Percentiles rank a stretch among this genome's conserved stretches.
Conservation (phyloP, 2,113 vertebrate species). For the Theristicus caerulescens region DNA sequence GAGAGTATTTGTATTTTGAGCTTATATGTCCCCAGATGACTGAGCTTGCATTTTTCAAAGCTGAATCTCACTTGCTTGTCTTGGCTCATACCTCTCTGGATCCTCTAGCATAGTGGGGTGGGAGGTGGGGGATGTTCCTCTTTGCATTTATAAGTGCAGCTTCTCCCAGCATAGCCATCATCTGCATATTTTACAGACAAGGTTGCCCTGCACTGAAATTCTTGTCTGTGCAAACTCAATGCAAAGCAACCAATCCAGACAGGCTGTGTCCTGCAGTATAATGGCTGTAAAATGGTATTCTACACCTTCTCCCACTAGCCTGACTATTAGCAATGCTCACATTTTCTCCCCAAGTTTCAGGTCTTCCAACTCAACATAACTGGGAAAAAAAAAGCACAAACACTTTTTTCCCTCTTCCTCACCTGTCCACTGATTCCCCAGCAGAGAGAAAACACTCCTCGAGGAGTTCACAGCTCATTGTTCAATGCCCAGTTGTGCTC, state of each 20-base stretch:
- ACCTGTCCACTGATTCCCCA: neutral
- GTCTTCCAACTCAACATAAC: neutral
- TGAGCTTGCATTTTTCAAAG: conserved; percentile 15
- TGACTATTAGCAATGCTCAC: neutral
- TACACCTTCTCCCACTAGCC: neutral
- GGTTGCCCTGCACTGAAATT: neutral
- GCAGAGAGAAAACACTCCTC: neutral
- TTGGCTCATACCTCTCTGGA: neutral
- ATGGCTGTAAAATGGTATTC: neutral
- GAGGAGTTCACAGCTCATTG: neutral
- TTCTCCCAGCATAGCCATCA: neutral
- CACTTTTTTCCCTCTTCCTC: neutral
- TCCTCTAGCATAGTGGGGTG: neutral
- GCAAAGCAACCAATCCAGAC: neutral
- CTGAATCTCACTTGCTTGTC: conserved; percentile 4
- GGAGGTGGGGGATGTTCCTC: neutral
- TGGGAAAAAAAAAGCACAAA: neutral
- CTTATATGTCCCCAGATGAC: conserved; percentile 16
- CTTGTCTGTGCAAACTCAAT: neutral
- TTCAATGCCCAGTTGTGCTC: neutral
- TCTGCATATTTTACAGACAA: conserved; percentile 21
- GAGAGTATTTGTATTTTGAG: conserved; percentile 18
- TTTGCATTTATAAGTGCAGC: neutral
- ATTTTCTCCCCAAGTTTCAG: neutral
- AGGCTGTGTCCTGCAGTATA: neutral